These are phyloP conservation scores for Drosophila murphyi DNA, from an alignment of 1,140 invertebrate genomes.

Conservation along the genomic window DNA sequence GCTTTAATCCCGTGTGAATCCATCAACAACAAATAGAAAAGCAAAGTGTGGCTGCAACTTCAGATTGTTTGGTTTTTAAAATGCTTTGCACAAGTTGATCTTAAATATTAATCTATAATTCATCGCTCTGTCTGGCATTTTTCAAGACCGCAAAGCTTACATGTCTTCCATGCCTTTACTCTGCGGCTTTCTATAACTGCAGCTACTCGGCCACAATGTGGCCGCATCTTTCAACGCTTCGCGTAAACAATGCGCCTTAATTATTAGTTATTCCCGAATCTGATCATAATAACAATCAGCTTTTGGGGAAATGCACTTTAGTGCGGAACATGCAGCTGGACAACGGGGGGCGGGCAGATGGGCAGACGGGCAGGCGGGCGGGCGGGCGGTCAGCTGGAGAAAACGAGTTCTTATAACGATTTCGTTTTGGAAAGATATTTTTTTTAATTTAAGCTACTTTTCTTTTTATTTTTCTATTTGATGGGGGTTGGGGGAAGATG, in stretches of 20 bases:
- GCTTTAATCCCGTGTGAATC: background rate
- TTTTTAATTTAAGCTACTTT: slow-evolving; percentile 68
- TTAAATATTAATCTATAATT: slow-evolving; percentile 3
- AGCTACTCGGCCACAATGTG: slow-evolving; percentile 15
- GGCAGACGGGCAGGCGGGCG: background rate
- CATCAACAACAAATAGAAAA: background rate
- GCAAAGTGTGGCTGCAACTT: background rate
- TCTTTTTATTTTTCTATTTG: slow-evolving; percentile 3
- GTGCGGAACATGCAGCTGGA: slow-evolving; percentile 7
- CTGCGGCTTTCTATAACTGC: slow-evolving; percentile 28
- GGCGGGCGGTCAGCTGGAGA: background rate
- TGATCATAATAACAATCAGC: slow-evolving; percentile 57
- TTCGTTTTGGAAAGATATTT: slow-evolving; percentile 35
- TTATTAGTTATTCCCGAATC: slow-evolving; percentile 55
- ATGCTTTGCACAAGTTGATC: background rate
- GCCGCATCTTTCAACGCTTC: slow-evolving; percentile 34
- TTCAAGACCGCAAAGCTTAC: background rate
- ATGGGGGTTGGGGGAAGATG: slow-evolving; percentile 6
- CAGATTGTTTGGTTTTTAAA: background rate
- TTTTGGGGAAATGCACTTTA: slow-evolving; percentile 36
- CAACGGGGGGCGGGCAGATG: background rate
- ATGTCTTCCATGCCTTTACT: background rate
- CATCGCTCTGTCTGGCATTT: background rate
- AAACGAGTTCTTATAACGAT: slow-evolving; percentile 31
- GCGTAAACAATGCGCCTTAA: slow-evolving; percentile 55